Evolutionary conservation across 2,113 vertebrate genomes (phyloP).

Genomic region (Scalopus aquaticus): DNA sequence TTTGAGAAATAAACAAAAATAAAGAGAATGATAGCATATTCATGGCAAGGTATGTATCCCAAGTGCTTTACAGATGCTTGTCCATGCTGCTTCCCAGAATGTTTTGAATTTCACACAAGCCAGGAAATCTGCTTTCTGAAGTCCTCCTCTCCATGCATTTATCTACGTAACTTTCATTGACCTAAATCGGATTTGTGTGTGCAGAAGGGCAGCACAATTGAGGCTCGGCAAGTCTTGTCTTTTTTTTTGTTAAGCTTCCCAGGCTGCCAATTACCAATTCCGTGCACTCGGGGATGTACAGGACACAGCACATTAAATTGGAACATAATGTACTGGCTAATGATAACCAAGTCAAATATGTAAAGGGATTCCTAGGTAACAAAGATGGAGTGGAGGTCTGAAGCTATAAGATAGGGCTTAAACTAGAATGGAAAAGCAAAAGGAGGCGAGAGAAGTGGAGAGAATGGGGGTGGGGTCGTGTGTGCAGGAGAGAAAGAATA

Average conservation of each 20-base stretch:
- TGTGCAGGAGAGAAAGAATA: neutral
- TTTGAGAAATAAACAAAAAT: conserved; percentile 26
- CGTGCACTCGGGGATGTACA: conserved; percentile 27
- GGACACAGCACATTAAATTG: conserved; percentile 59
- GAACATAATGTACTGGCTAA: conserved; percentile 55
- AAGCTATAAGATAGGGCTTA: neutral
- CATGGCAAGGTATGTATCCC: neutral
- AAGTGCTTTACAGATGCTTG: neutral
- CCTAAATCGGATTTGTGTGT: conserved; percentile 67
- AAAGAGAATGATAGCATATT: neutral
- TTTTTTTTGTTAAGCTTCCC: conserved; percentile 74
- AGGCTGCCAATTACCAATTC: conserved; percentile 74
- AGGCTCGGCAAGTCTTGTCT: conserved; percentile 57
- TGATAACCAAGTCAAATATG: conserved; percentile 67
- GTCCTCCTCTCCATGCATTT: conserved; percentile 41
- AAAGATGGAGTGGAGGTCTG: conserved; percentile 41
- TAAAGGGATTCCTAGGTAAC: conserved; percentile 51
- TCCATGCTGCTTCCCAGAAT: conserved; percentile 21
- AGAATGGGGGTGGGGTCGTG: too few relatives aligned
- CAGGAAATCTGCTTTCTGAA: conserved; percentile 39
- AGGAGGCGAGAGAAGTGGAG: neutral
- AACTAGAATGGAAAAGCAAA: conserved; percentile 27
- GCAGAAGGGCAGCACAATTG: conserved; percentile 52
- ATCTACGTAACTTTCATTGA: conserved; percentile 72
- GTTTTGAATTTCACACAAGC: neutral